These are phyloP conservation scores for Mayetiola destructor DNA, from an alignment of 2,888 invertebrate genomes.

Conservation along the genomic window DNA sequence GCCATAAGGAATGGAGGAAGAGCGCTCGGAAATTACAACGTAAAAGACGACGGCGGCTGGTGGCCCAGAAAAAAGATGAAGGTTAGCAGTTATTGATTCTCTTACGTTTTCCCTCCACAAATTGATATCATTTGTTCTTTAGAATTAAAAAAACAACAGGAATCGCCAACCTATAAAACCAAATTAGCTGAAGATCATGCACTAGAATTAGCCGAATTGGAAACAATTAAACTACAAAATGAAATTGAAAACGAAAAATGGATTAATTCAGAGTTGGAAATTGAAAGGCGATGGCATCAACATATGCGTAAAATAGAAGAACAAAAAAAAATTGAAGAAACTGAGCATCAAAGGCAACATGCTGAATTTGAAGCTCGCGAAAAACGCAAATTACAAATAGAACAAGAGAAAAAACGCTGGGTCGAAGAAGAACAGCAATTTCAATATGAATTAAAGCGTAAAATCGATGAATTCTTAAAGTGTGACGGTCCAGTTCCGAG, in stretches of 20 bases:
- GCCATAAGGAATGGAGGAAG: constrained; percentile 49
- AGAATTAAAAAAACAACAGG: neutral
- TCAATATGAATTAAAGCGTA: constrained; percentile 5
- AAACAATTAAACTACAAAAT: constrained; percentile 37
- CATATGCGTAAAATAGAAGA: constrained; percentile 43
- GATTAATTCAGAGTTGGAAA: constrained; percentile 49
- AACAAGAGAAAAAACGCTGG: constrained; percentile 30
- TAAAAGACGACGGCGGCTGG: constrained; percentile 44
- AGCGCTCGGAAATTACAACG: constrained; percentile 56
- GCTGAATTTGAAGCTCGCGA: constrained; percentile 49
- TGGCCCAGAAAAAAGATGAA: constrained; percentile 44
- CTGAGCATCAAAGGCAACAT: constrained; percentile 44
- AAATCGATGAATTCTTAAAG: constrained; percentile 41
- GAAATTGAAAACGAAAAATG: constrained; percentile 46
- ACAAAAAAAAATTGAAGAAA: constrained; percentile 41
- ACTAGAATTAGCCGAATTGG: constrained; percentile 41
- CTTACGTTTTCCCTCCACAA: constrained; percentile 1
- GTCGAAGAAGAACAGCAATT: constrained; percentile 25
- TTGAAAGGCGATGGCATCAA: constrained; percentile 48
- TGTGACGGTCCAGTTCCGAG: constrained; percentile 44
- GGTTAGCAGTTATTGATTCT: constrained; percentile 30
- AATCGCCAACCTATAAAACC: constrained; percentile 36
- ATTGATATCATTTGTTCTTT: neutral
- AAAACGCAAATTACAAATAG: constrained; percentile 19
- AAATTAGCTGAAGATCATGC: constrained; percentile 41